Conservation (phyloP, 2,113 vertebrate species). For the Fulmarus glacialis region DNA sequence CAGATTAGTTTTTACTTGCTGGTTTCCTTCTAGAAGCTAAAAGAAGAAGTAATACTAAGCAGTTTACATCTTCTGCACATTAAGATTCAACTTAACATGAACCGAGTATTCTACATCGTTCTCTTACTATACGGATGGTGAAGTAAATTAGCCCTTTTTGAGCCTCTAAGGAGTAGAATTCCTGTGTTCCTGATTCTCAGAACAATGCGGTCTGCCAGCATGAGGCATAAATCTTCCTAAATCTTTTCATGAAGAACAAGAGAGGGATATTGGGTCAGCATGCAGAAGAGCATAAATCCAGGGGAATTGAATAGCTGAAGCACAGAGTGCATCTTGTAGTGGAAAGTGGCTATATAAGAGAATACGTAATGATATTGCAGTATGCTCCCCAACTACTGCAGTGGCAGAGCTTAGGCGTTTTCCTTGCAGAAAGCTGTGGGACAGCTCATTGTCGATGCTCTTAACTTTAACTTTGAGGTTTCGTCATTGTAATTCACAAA, state of each 20-base stretch:
- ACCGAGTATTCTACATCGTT: not conserved
- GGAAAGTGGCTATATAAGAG: not conserved
- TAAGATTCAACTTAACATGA: not conserved
- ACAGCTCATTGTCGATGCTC: not conserved
- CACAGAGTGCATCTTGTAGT: not conserved
- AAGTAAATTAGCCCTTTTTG: not conserved
- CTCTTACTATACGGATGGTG: not conserved
- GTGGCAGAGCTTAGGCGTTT: not conserved
- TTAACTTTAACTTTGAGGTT: not conserved
- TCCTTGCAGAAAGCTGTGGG: not conserved
- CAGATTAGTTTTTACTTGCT: not conserved
- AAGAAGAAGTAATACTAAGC: not conserved
- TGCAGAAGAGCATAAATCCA: not conserved
- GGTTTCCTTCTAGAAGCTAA: not conserved
- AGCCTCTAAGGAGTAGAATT: not conserved
- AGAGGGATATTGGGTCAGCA: not conserved
- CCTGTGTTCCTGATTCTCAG: not conserved
- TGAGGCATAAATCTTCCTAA: not conserved
- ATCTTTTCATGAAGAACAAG: not conserved
- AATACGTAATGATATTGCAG: not conserved
- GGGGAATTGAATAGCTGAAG: not conserved
- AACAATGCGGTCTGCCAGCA: not conserved
- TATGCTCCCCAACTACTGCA: not conserved
- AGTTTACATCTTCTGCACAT: not conserved
- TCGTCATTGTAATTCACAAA: not conserved